A percentile compares a stretch with the other conserved stretches of the same genome.
Conservation (phyloP, 2,797 vertebrate genomes). For the Poeciliopsis presidionis region DNA sequence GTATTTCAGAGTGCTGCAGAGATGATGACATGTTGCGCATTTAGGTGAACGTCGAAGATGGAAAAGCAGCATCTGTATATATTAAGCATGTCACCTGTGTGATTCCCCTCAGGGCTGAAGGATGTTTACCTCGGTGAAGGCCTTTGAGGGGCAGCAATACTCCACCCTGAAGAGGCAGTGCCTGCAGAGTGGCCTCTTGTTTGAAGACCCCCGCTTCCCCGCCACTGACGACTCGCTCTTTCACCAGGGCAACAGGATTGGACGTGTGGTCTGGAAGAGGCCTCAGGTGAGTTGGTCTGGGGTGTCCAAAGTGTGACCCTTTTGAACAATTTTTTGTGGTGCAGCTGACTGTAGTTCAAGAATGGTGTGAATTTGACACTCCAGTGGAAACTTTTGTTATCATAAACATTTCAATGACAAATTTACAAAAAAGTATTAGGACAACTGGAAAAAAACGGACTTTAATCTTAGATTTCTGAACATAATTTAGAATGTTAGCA, state of each 20-base stretch:
- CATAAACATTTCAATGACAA: no score
- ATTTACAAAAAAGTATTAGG: no score
- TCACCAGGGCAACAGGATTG: slow-evolving; percentile 86
- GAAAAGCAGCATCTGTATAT: slow-evolving; percentile 3
- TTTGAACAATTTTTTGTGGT: no score
- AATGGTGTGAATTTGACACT: no score
- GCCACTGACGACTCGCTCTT: slow-evolving; percentile 90
- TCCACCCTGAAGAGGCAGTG: slow-evolving; percentile 90
- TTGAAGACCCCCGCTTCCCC: slow-evolving; percentile 92
- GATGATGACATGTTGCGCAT: no score
- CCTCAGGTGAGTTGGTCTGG: slow-evolving; percentile 85
- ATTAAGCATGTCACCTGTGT: not conserved
- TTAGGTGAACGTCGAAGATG: not conserved
- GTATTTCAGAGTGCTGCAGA: slow-evolving; percentile 36
- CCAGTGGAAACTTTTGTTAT: no score
- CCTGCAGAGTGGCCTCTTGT: slow-evolving; percentile 87
- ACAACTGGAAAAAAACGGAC: not conserved
- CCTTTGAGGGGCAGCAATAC: slow-evolving; percentile 91
- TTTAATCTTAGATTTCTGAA: not conserved
- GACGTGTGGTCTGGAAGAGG: slow-evolving; percentile 91
- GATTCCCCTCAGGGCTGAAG: slow-evolving; percentile 76
- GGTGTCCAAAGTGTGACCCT: not conserved
- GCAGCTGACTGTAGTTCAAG: no score
- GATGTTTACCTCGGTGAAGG: slow-evolving; percentile 92
- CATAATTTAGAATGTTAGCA: no score